Base-by-base conservation (phyloP, 2,113 vertebrate species). In the Neogobius melanostomus region DNA sequence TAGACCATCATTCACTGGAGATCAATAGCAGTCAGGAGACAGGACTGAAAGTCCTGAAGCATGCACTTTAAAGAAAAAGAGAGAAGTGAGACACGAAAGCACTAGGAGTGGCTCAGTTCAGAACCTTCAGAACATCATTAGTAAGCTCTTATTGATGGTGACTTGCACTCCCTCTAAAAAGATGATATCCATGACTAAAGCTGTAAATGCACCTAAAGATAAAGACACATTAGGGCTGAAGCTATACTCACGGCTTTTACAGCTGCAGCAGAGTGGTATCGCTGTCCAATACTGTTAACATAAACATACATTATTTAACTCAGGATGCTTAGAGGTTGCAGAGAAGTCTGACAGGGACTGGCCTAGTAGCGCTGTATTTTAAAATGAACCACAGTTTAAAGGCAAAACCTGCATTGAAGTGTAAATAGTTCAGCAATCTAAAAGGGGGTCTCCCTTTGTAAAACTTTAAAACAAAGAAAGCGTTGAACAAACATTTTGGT, bases 301-400 rank as follows among this genome's bases (percentile, higher is more conserved):
- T 54, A 56, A 71, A 56, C 82, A 89, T 93, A 47, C 77, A 93
- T 93, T 90, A 92, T 92, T 92, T 75, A 92, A 76, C 69, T 47
- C 68, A 81, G 73, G 74, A 82, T 75, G 81, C 68, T 75, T 64
- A 66, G 46, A 67, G 72, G 72, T 80, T 72, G 84, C 83, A 85
- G 17, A 21, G 9, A 5, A 10, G 9, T 77, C 64, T 51, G 69
- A 72, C n/a, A 66, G 80, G 68, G 82, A 71, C 64, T 63, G 66
- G 77, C 17, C 61, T 11, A 14, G 16, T 74, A 53, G 53, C 47
- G 64, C 60, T 72, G 74, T n/a, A 7, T 52, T 36, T 36, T 36
- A 3, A 36, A 70, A 74, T 56, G 45, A 77, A 67, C 44, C 62
- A 28, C 17, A 66, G 5, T 7, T 50, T 68, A 59, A 53, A 68